Percentiles rank a stretch among this genome's conserved stretches.
These are phyloP conservation scores for Mesaphorura yosii DNA, from an alignment of 1,140 invertebrate genomes.

Conservation along the genomic window DNA sequence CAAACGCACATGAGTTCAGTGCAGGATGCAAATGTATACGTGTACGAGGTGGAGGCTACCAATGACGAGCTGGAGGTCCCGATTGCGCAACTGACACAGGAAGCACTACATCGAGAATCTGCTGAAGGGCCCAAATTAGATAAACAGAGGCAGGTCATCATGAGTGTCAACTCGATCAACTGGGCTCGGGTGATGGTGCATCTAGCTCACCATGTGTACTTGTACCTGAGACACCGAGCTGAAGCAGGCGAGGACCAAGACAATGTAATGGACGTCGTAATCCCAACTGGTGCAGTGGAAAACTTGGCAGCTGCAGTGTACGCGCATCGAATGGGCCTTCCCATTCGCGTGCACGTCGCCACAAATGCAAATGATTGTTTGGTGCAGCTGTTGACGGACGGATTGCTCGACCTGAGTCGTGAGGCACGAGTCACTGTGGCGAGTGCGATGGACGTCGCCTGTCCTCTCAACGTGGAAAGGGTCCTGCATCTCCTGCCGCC, in stretches of 20 bases:
- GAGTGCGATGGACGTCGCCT: conserved; percentile 42
- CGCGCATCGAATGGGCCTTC: conserved; percentile 38
- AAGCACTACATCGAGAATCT: too few species aligned
- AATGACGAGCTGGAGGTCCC: conserved; percentile 41
- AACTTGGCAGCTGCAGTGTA: conserved; percentile 40
- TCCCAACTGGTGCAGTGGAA: conserved; percentile 41
- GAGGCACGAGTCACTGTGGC: conserved; percentile 34
- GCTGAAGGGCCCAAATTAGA: too few species aligned
- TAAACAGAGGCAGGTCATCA: conserved; percentile 36
- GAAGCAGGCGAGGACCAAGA: conserved; percentile 31
- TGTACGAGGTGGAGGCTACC: conserved; percentile 39
- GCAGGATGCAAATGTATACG: conserved; percentile 39
- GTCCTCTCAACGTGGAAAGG: conserved; percentile 40
- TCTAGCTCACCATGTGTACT: conserved; percentile 39
- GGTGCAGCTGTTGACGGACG: conserved; percentile 33
- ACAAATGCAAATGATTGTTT: conserved; percentile 39
- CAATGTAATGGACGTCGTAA: conserved; percentile 33
- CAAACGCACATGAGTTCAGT: conserved; percentile 43
- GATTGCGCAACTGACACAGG: conserved; percentile 38
- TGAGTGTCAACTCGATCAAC: conserved; percentile 42
- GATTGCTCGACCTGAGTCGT: conserved; percentile 32
- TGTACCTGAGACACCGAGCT: conserved; percentile 36
- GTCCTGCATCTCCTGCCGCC: conserved; percentile 38
- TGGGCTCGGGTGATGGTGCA: conserved; percentile 43
- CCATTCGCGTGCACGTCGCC: conserved; percentile 37